Base-by-base conservation (phyloP, 1,140 invertebrate genomes). In the Lepidurus apus region DNA sequence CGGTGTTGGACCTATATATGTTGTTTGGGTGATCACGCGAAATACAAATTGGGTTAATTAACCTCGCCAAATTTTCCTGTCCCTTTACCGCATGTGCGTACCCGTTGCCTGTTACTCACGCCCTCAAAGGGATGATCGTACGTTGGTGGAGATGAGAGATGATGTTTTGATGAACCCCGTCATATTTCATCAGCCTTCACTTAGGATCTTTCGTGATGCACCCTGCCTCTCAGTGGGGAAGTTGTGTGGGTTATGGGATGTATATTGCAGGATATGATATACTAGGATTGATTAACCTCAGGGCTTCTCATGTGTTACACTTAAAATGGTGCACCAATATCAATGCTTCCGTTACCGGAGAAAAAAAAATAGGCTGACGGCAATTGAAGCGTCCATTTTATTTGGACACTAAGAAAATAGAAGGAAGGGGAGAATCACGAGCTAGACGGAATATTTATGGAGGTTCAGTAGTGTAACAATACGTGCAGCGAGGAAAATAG, bases 121-220 rank as follows among this genome's bases (percentile, higher is more conserved):
- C 53, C 21, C 8, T n/a, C 6, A 21, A 7, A 21, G 13, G 21
- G 21, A 65, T 7, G 53, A 65, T 65, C 53, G 17, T 65, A 21
- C 0, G 53, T 65, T 1, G 17, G 8, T 21, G 17, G 21, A 65
- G 53, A 65, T 65, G 53, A 65, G 13, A 17, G 53, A 65, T 65
- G 53, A 13, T n/a, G 17, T 65, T 65, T 65, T 21, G 53, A 65
- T 65, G 53, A 65, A 65, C 17, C 34, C 53, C 53, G 13, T 65
- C 53, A 65, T 65, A 65, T 65, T 65, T 65, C 53, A 65, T 65
- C 53, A 11, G 53, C 9, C 53, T 21, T 13, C 53, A 65, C 53
- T 65, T 65, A 17, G 53, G 53, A 65, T 65, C 53, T 65, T 65
- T 17, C 53, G 21, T 65, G 17, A 11, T 17, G 53, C 13, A 13